Percentiles rank a stretch among this genome's conserved stretches.
These are phyloP conservation scores for Actinia equina DNA, from an alignment of 64 coral and sea anemone species.

Conservation along the genomic window DNA sequence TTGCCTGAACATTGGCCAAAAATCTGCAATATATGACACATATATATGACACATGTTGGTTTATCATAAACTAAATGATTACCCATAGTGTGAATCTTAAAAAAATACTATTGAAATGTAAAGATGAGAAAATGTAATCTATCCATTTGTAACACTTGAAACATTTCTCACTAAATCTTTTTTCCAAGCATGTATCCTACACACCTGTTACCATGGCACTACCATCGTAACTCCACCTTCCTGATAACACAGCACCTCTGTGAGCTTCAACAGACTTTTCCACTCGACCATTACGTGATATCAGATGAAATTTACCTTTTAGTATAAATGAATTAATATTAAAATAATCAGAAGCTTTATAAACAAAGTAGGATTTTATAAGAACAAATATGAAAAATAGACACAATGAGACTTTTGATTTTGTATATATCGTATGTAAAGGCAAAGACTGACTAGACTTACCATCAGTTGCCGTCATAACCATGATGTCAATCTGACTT, in stretches of 20 bases:
- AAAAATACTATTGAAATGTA: no score
- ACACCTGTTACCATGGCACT: slow-evolving; percentile 92
- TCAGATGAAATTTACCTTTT: slow-evolving; percentile 94
- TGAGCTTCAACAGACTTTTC: slow-evolving; percentile 98
- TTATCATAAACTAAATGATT: no score
- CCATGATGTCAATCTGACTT: slow-evolving; percentile 83
- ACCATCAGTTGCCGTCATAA: slow-evolving; percentile 94
- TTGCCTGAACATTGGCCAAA: no score
- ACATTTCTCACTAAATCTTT: background rate
- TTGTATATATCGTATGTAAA: background rate
- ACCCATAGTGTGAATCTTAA: no score
- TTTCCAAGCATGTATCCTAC: background rate
- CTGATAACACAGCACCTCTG: slow-evolving; percentile 92
- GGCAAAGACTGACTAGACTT: background rate
- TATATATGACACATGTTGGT: no score
- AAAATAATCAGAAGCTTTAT: background rate
- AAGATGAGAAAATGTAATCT: no score
- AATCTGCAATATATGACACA: no score
- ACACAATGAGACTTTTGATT: no score
- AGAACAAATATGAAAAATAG: background rate
- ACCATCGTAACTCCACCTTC: slow-evolving; percentile 97
- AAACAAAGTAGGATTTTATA: no score
- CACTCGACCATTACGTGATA: slow-evolving; percentile 90
- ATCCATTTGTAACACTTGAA: background rate
- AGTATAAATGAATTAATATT: background rate